Evolutionary conservation across 2,113 vertebrate species (phyloP).

Genomic region (Bungarus multicinctus): DNA sequence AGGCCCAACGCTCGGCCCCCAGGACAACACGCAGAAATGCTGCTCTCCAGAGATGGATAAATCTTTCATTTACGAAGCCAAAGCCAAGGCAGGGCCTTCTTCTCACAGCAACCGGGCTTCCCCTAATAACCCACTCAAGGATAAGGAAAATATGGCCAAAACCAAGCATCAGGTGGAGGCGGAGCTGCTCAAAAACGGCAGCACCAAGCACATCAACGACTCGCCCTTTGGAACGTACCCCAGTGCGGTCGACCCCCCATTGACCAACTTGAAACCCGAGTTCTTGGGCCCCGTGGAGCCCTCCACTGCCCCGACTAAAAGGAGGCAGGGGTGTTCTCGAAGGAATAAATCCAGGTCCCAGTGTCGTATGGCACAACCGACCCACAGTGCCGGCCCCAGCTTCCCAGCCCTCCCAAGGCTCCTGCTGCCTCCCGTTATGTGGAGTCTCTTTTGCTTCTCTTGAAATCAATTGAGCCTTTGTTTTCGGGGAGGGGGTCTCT

Average conservation of each 20-base stretch:
- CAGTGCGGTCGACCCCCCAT: constrained; percentile 82
- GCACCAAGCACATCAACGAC: constrained; percentile 89
- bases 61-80: constrained; percentile 86
- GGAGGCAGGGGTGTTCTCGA: constrained; percentile 93
- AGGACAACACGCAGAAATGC: constrained; percentile 74
- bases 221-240: constrained; percentile 91
- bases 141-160: constrained; percentile 91
- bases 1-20: constrained; percentile 68
- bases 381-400: constrained; percentile 56
- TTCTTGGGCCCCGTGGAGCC: constrained; percentile 82
- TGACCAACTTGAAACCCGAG: constrained; percentile 82
- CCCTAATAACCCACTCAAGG: constrained; percentile 85
- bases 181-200: constrained; percentile 83
- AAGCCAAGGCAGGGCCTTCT: constrained; percentile 71
- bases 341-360: constrained; percentile 92
- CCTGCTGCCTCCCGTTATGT: constrained; percentile 60
- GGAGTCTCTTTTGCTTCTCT: constrained; percentile 63
- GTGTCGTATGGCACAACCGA: constrained; percentile 79
- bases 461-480: constrained; percentile 54
- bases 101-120: constrained; percentile 82
- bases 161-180: constrained; percentile 76
- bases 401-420: constrained; percentile 54
- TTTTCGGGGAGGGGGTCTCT: constrained; percentile 55
- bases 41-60: constrained; percentile 89
- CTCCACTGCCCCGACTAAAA: constrained; percentile 86